phyloP scores from a whole-genome alignment of 2,113 vertebrate species.

The Capra hircus region DNA sequence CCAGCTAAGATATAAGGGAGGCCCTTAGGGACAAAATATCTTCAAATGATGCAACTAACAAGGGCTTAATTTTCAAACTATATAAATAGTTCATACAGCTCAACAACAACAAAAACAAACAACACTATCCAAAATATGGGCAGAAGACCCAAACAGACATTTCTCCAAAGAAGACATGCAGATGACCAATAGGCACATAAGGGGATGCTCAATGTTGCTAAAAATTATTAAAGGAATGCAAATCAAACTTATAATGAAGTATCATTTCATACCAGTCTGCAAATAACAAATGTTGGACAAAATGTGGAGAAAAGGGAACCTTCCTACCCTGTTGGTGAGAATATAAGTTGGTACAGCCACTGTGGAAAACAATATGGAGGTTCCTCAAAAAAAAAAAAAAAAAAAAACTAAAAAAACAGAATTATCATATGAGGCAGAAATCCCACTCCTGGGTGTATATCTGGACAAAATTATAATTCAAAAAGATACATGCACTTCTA shows the following conservation, averaged over 20 bases:
- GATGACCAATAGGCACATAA: background rate
- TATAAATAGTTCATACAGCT: background rate
- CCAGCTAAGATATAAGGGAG: background rate
- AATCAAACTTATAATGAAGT: background rate
- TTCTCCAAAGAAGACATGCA: background rate
- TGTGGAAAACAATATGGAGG: background rate
- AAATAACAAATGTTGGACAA: background rate
- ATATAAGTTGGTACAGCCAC: background rate
- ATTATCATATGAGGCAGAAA: background rate
- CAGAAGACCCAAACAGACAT: background rate
- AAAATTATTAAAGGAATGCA: background rate
- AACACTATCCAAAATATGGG: background rate
- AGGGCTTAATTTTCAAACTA: background rate
- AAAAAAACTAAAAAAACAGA: background rate
- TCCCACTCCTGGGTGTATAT: background rate
- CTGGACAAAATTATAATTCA: background rate
- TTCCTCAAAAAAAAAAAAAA: background rate
- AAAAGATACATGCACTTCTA: background rate
- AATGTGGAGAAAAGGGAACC: background rate
- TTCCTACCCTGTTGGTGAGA: background rate
- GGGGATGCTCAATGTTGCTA: background rate
- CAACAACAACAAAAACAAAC: background rate
- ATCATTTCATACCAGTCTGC: background rate
- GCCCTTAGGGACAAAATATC: background rate
- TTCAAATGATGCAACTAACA: background rate